phyloP scores from a whole-genome alignment of 2,797 vertebrate species.

The Sciurus vulgaris region DNA sequence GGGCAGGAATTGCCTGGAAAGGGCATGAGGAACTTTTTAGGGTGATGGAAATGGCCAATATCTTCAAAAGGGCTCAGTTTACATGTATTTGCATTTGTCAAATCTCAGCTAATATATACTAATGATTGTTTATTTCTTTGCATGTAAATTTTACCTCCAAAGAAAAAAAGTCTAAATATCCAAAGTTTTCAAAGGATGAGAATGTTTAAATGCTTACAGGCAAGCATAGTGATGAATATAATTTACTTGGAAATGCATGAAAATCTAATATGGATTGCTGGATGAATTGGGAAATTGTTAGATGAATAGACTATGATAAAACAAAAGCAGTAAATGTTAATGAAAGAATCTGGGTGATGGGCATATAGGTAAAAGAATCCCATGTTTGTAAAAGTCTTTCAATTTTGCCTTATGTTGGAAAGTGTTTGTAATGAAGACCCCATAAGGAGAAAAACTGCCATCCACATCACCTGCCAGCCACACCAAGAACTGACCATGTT shows the following conservation, averaged over 20 bases:
- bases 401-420: constrained; percentile 24
- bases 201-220: not conserved
- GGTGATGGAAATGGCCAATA: not conserved
- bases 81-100: not conserved
- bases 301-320: not conserved
- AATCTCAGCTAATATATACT: not conserved
- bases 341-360: not conserved
- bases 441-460: not conserved
- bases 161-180: not conserved
- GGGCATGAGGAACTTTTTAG: not conserved
- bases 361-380: not conserved
- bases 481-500: no score
- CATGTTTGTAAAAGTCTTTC: not conserved
- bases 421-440: not conserved
- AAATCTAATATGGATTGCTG: not conserved
- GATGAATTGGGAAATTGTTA: not conserved
- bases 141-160: not conserved
- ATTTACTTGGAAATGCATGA: not conserved
- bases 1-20: not conserved
- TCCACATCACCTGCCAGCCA: not conserved
- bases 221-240: not conserved
- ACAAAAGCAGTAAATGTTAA: not conserved
- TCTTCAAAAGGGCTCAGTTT: not conserved
- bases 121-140: not conserved
- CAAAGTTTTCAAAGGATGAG: not conserved